Base-by-base conservation (phyloP, 2,888 invertebrate species). In the Polietes domitor region DNA sequence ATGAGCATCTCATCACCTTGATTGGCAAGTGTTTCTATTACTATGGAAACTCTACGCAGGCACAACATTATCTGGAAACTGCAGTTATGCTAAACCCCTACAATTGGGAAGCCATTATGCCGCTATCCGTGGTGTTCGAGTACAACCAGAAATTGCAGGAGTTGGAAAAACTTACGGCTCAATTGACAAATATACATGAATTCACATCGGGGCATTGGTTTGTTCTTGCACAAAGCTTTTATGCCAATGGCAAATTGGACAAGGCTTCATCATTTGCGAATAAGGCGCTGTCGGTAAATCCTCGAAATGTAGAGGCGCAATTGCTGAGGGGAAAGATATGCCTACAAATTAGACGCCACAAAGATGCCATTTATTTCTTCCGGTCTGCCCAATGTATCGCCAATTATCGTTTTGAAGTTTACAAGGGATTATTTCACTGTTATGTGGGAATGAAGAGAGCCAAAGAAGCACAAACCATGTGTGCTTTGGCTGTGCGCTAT, bases 361-460 rank as follows among this genome's bases (percentile, higher is more conserved):
- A 89, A 41, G 91, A 92, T 58, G 91, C 92, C 0, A 88, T 91
- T 9, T 87, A 85, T 3, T 89, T 88, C 12, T 89, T 91, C 75
- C 89, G 91, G 32, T 86, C 86, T 2, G 91, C 89, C 0, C 91
- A 92, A 63, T 86, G 86, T 37, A 68, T 91, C 58, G 91, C 91
- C 0, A 89, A 90, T 9, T 90, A 91, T 85, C 90, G 92, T 0
- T 92, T 92, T 90, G 97, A 97, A 89, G 94, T 95, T 0, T 95
- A 96, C 89, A 95, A 96, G 91, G 96, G 96, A n/a, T 90, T 97
- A 32, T 95, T 96, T 1, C 95, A 96, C 86, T 95, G 95, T 89
- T 96, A 96, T 88, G 92, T 96, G 53, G 94, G 94, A 1, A 93
- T 94, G 89, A 94, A 95, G 86, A 93, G 96, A 76, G 92, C 94